A percentile compares a stretch with the other conserved stretches of the same genome.
These are phyloP conservation scores for Portunus trituberculatus DNA, from an alignment of 1,140 invertebrate genomes.

Conservation along the genomic window DNA sequence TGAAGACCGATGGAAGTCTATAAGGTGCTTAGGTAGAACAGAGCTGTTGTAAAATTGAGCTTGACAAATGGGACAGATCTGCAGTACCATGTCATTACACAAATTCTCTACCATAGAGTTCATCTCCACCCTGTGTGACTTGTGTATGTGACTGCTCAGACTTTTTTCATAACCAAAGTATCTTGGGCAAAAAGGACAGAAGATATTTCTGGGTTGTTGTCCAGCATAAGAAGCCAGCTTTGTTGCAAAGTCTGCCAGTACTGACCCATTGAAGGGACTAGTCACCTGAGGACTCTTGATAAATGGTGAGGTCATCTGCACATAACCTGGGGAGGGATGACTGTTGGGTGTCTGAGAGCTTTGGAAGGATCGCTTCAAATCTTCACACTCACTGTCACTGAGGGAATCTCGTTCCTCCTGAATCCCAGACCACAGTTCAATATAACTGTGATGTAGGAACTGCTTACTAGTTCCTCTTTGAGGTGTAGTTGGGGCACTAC, in stretches of 20 bases:
- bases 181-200: constrained; percentile 76
- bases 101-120: constrained; percentile 68
- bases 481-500: constrained; percentile 68
- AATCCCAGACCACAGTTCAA: constrained; percentile 70
- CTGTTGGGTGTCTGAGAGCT: constrained; percentile 58
- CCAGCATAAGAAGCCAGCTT: constrained; percentile 76
- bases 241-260: constrained; percentile 70
- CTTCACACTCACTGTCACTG: constrained; percentile 72
- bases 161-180: constrained; percentile 76
- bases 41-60: constrained; percentile 74
- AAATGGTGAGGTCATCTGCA: constrained; percentile 76
- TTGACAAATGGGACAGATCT: constrained; percentile 76
- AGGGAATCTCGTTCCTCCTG: constrained; percentile 68
- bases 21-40: constrained; percentile 76
- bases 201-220: constrained; percentile 75
- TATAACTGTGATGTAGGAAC: constrained; percentile 67
- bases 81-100: constrained; percentile 61
- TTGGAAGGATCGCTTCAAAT: constrained; percentile 67
- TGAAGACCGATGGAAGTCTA: constrained; percentile 76
- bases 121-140: constrained; percentile 71
- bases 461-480: constrained; percentile 30
- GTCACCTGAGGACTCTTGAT: constrained; percentile 69
- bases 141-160: constrained; percentile 73
- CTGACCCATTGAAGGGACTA: constrained; percentile 70
- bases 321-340: constrained; percentile 69